Conservation (phyloP, 2,888 invertebrate genomes). For the Adineta ricciae region DNA sequence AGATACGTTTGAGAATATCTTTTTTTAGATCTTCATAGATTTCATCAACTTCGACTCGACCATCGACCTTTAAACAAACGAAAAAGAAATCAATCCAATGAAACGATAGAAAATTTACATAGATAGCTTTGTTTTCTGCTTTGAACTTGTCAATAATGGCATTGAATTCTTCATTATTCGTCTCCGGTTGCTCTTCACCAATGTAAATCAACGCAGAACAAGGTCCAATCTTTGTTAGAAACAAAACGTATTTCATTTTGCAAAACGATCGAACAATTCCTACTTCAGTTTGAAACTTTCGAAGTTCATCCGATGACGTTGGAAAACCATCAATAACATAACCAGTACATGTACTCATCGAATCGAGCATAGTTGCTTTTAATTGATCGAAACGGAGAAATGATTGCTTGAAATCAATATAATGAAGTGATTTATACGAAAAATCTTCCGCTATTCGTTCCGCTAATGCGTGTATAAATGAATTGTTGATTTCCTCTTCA, state of each 20-base stretch:
- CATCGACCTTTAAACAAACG: neutral
- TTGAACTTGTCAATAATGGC: neutral
- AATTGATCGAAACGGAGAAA: neutral
- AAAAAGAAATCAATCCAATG: neutral
- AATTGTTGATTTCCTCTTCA: neutral
- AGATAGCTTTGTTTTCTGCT: neutral
- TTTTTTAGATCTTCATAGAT: slow-evolving; percentile 7
- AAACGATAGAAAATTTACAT: neutral
- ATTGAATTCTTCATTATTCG: neutral
- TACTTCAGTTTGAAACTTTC: neutral
- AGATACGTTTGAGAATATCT: neutral
- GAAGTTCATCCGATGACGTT: neutral
- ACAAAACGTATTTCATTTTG: neutral
- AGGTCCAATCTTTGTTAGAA: neutral
- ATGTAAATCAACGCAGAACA: neutral
- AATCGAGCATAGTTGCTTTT: neutral
- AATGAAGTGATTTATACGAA: neutral
- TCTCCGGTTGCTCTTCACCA: neutral
- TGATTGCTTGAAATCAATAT: neutral
- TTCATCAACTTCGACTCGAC: neutral
- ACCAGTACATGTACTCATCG: neutral
- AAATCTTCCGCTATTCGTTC: neutral
- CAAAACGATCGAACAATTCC: neutral
- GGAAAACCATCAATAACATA: slow-evolving; percentile 16
- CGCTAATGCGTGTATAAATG: neutral